A percentile compares a stretch with the other conserved stretches of the same genome.
Evolutionary conservation across 2,888 invertebrate genomes (phyloP).

Genomic region (Falcaria lacertinaria): DNA sequence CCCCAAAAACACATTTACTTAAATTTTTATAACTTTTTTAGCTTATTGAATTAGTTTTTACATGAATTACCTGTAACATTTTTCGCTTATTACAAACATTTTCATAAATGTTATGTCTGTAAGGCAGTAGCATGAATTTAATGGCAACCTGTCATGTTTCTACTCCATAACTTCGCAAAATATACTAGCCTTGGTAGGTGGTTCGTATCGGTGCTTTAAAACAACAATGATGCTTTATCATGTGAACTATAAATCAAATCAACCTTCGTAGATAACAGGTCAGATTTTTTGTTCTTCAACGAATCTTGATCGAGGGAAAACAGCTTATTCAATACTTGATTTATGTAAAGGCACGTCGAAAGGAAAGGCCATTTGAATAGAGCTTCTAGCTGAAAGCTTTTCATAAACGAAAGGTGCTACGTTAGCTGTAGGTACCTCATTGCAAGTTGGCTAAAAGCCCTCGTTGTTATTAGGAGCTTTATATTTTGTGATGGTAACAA

Average conservation of each 20-base stretch:
- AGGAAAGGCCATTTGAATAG: conserved; percentile 70
- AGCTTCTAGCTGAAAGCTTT: conserved; percentile 70
- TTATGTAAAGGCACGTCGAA: conserved; percentile 61
- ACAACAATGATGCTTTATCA: conserved; percentile 13
- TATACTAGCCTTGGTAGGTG: conserved; percentile 8
- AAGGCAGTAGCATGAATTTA: conserved; percentile 7
- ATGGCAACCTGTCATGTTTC: conserved; percentile 20
- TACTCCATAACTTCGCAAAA: conserved; percentile 17
- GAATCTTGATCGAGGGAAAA: conserved; percentile 43
- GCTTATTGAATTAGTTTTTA: too few relatives aligned
- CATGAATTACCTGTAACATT: conserved; percentile 3
- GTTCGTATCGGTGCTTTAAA: conserved; percentile 16
- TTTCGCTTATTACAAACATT: background rate
- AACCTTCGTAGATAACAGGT: conserved; percentile 10
- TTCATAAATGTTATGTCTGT: too few relatives aligned
- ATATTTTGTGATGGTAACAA: conserved; percentile 38
- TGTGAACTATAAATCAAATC: conserved; percentile 5
- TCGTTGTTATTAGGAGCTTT: conserved; percentile 53
- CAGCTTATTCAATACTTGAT: conserved; percentile 64
- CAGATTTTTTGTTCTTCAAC: conserved; percentile 16
- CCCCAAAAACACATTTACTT: too few relatives aligned
- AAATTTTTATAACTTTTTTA: too few relatives aligned
- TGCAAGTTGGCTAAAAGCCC: conserved; percentile 59
- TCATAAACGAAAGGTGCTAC: conserved; percentile 60
- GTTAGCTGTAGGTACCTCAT: conserved; percentile 51